A percentile compares a stretch with the other conserved stretches of the same genome.
Conservation (phyloP, 2,797 vertebrate species). For the Chrosomus eos region DNA sequence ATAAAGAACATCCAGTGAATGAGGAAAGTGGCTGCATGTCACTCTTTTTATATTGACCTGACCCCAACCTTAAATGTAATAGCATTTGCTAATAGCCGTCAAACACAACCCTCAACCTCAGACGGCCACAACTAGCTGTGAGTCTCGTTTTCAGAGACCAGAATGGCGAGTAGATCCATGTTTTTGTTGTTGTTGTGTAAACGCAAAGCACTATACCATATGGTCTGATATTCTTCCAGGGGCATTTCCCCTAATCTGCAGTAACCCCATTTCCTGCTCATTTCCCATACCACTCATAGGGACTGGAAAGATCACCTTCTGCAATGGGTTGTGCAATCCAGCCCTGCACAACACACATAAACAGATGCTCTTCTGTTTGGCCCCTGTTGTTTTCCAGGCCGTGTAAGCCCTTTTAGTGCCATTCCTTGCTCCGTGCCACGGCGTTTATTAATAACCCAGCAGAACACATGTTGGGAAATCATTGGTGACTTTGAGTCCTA, state of each 20-base stretch:
- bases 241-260: slow-evolving; percentile 1
- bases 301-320: slow-evolving; percentile 29
- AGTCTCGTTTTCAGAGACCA: not conserved
- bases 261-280: slow-evolving; percentile 46
- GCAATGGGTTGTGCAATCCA: slow-evolving; percentile 22
- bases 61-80: slow-evolving; percentile 36
- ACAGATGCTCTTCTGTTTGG: slow-evolving; percentile 37
- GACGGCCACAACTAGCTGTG: not conserved
- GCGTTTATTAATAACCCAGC: slow-evolving; percentile 63
- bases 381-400: slow-evolving; percentile 39
- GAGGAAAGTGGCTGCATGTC: slow-evolving; percentile 16
- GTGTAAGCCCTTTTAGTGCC: slow-evolving; percentile 40
- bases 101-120: not conserved
- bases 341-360: slow-evolving; percentile 2
- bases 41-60: not conserved
- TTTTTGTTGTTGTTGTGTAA: slow-evolving; percentile 29
- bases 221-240: slow-evolving; percentile 31
- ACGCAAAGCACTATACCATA: slow-evolving; percentile 1
- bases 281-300: slow-evolving; percentile 27
- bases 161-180: slow-evolving; percentile 6
- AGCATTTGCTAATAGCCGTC: slow-evolving; percentile 12
- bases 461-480: slow-evolving; percentile 61
- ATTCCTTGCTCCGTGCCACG: slow-evolving; percentile 28
- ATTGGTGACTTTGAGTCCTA: slow-evolving; percentile 53
- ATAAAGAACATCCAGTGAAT: not conserved